These are phyloP conservation scores for Chaitophorus viminalis DNA, from an alignment of 2,888 invertebrate genomes.

Conservation along the genomic window DNA sequence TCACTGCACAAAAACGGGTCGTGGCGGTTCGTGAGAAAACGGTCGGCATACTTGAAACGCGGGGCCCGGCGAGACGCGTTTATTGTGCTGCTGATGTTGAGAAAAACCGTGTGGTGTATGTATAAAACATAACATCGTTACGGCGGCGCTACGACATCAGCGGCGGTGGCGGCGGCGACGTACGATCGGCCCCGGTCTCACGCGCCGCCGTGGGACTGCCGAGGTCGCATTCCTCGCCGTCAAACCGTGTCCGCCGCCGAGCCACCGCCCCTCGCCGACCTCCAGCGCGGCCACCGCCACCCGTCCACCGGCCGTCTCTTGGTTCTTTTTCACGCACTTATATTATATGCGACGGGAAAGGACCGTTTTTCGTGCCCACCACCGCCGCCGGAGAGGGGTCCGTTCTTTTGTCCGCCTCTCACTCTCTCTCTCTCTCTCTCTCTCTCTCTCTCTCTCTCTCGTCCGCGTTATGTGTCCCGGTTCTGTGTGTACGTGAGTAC, in stretches of 20 bases:
- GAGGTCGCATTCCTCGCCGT: slow-evolving; percentile 59
- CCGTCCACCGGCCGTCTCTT: not conserved
- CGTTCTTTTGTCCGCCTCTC: not conserved
- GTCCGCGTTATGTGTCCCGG: too few species aligned
- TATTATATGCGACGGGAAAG: not conserved
- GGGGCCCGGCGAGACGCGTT: slow-evolving; percentile 30
- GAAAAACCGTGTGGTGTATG: not conserved
- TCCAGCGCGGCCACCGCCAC: not conserved
- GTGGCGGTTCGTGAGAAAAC: slow-evolving; percentile 46
- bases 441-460: too few species aligned
- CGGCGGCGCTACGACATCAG: slow-evolving; percentile 34
- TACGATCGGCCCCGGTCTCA: slow-evolving; percentile 32
- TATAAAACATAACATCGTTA: not conserved
- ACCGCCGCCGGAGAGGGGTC: not conserved
- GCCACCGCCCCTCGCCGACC: slow-evolving; percentile 34
- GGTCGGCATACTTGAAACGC: slow-evolving; percentile 59
- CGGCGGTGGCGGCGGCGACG: too few species aligned
- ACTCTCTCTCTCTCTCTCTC: too few species aligned
- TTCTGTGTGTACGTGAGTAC: too few species aligned
- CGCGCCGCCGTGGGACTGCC: slow-evolving; percentile 42
- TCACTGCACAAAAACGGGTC: not conserved
- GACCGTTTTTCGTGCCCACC: not conserved
- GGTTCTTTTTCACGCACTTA: not conserved
- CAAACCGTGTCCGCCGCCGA: slow-evolving; percentile 57
- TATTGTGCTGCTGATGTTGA: slow-evolving; percentile 11